Percentiles rank a stretch among this genome's conserved stretches.
These are phyloP conservation scores for Laticauda laticaudata DNA, from an alignment of 2,113 vertebrate genomes.

Conservation along the genomic window DNA sequence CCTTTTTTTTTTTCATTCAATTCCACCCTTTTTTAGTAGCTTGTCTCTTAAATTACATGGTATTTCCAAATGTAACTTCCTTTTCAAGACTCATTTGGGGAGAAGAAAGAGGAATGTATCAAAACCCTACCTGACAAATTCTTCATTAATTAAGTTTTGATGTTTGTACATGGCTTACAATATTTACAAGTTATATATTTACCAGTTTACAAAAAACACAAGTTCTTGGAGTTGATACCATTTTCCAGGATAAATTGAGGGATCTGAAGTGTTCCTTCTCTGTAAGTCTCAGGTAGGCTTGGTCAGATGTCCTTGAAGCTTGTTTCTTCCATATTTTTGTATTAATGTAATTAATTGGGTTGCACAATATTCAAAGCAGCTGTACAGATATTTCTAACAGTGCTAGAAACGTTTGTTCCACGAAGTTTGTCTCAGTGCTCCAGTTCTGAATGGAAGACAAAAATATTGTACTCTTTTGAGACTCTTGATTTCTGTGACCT, in stretches of 20 bases:
- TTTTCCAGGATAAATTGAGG: neutral
- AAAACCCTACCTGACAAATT: neutral
- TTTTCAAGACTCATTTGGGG: neutral
- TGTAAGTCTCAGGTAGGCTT: neutral
- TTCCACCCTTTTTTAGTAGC: neutral
- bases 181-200: neutral
- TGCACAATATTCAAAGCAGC: neutral
- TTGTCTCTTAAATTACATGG: too few species aligned
- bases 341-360: neutral
- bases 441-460: neutral
- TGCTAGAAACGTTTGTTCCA: neutral
- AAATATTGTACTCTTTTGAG: neutral
- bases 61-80: neutral
- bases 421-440: neutral
- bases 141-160: neutral
- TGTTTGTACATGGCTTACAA: neutral
- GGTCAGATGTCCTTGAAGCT: neutral
- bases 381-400: neutral
- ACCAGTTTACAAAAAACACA: neutral
- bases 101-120: neutral
- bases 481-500: neutral
- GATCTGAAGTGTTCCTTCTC: rapidly evolving
- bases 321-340: neutral
- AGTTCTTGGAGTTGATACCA: neutral
- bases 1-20: neutral